Conservation (phyloP, 2,888 invertebrate species). For the Lamellibrachia columna region DNA sequence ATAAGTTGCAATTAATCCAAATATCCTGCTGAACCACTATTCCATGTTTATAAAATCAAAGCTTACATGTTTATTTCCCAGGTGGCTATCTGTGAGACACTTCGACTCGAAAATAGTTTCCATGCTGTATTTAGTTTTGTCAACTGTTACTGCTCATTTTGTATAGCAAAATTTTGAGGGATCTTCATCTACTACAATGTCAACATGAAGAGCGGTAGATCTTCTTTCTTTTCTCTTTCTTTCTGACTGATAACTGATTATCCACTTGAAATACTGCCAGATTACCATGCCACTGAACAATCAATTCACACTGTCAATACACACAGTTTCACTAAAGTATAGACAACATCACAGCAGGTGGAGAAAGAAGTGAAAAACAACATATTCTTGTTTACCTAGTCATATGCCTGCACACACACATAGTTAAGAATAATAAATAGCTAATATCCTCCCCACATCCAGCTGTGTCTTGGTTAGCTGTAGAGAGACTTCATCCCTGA, state of each 20-base stretch:
- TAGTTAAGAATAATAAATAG: not conserved
- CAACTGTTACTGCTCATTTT: too few species aligned
- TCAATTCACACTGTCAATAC: not conserved
- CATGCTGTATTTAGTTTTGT: too few species aligned
- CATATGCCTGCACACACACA: not conserved
- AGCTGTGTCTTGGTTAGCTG: slow-evolving; percentile 18
- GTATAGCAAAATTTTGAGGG: too few species aligned
- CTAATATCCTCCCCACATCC: not conserved
- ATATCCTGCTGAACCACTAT: too few species aligned
- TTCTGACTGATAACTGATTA: not conserved
- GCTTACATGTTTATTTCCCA: too few species aligned
- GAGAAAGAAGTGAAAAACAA: not conserved
- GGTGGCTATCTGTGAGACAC: too few species aligned
- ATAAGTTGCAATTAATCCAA: too few species aligned
- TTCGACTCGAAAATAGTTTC: too few species aligned
- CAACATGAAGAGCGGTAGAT: too few species aligned
- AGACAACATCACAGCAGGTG: not conserved
- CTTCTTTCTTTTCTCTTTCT: too few species aligned
- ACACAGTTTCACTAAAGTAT: not conserved
- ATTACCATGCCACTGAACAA: not conserved
- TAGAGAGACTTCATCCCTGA: slow-evolving; percentile 40
- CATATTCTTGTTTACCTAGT: not conserved
- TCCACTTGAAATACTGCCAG: not conserved
- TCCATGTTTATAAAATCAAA: too few species aligned
- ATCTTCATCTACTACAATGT: too few species aligned